Evolutionary conservation across 2,888 invertebrate genomes (phyloP), one percentile per base, ranked within the genome.

Genomic region (Platycnemis pennipes): DNA sequence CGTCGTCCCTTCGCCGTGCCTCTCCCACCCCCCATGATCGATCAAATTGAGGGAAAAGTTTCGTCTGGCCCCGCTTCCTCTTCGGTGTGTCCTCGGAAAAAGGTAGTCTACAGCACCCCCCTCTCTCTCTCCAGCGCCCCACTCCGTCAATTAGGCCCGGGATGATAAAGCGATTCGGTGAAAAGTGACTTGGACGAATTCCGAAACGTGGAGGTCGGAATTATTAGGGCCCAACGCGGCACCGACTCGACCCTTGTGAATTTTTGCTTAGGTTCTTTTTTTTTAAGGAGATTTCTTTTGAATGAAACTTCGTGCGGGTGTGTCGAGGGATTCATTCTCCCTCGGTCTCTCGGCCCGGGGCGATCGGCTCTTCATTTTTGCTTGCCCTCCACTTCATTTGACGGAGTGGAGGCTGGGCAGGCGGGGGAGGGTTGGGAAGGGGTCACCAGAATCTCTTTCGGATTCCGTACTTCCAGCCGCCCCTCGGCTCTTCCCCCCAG

Each of bases 1-100:
- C 16, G 31, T 11, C 77, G 37, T 13, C 37, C 8, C 37, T 0
- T 77, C n/a, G 11, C 77, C 77, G n/a, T n/a, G n/a, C 37, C 26
- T 77, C 77, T 37, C n/a, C 37, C 31, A 11, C 31, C 77, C 31
- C 77, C 31, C 37, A 37, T 31, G 77, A 77, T 77, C 77, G 37
- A 77, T 77, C 77, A 77, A 37, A 31, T 37, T 31, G 37, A n/a
- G 77, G 77, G 77, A 77, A 77, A 77, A 77, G 77, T 77, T 77
- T 77, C 77, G 37, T 77, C 77, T 77, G 77, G 77, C 26, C 63
- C 63, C 63, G 5, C 26, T 77, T 31, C 31, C 69, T 77, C 69
- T 77, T 11, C n/a, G 31, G 31, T 37, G 16, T 77, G 31, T 37
- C 11, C 26, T 1, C 37, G 1, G 77, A 77, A 13, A 37, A 37